phyloP scores from a whole-genome alignment of 2,888 invertebrate genomes.

The Clitarchus hookeri region DNA sequence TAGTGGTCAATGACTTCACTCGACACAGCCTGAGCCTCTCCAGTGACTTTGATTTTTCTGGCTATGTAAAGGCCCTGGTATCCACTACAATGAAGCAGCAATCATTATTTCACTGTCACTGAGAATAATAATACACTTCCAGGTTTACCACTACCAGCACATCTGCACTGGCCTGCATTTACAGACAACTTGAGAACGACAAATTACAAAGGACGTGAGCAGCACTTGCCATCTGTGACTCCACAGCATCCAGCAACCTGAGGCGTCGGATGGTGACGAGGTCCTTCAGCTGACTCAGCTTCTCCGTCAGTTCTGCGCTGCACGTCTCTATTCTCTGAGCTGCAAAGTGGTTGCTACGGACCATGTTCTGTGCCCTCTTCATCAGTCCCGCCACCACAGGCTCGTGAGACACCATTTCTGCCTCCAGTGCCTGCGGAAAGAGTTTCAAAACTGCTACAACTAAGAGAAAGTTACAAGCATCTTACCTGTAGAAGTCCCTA shows the following conservation, averaged over 20 bases:
- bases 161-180: too few relatives aligned
- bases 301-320: constrained; percentile 69
- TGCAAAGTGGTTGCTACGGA: constrained; percentile 85
- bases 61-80: too few relatives aligned
- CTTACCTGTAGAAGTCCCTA: too few relatives aligned
- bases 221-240: constrained; percentile 74
- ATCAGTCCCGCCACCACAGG: constrained; percentile 77
- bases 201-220: background rate
- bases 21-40: too few relatives aligned
- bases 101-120: too few relatives aligned
- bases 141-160: too few relatives aligned
- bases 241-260: constrained; percentile 78
- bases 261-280: constrained; percentile 68
- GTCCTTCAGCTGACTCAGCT: constrained; percentile 72
- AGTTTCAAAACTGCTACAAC: background rate
- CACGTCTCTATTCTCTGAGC: constrained; percentile 71
- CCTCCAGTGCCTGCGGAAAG: constrained; percentile 70
- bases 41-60: too few relatives aligned
- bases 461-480: background rate
- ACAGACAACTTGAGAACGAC: too few relatives aligned
- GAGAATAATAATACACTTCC: too few relatives aligned
- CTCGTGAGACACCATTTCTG: constrained; percentile 86
- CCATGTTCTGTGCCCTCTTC: constrained; percentile 76
- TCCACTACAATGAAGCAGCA: too few relatives aligned
- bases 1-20: too few relatives aligned